Base-by-base conservation (phyloP, 2,888 invertebrate species). In the Melipona bicolor region DNA sequence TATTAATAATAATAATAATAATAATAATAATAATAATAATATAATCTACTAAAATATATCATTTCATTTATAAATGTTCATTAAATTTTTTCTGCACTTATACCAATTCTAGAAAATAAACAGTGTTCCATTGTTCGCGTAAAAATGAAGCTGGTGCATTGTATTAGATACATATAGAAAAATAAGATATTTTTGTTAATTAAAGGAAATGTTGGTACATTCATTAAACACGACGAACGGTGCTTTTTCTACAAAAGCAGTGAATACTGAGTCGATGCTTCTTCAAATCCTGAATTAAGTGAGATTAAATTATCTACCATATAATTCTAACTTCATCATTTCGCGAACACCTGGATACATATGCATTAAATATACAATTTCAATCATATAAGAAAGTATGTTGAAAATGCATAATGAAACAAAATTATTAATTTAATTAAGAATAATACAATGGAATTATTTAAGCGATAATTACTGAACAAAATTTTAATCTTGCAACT, bases 31-130 rank as follows among this genome's bases (percentile, higher is more conserved):
- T 90, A 90, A 84, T 87, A 88, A 88, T 91, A 90, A 90, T 90
- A 89, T 88, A 89, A 90, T 89, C 86, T 90, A 88, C 88, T 91
- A 90, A 92, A 91, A 90, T 91, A 91, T 90, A 91, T 91, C 87
- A 91, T 92, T 89, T 89, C 87, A 83, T 90, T 89, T 78, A 84
- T 90, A 90, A 90, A 86, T 90, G 90, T 89, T 79, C 84, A 85
- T 85, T 87, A 77, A 90, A 90, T 84, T 90, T 86, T 79, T 68
- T 82, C 75, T 85, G 87, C 87, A 80, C 84, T 89, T 89, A 89
- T 90, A 90, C 80, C 76, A 79, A 79, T 64, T 80, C 87, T 89
- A 89, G 80, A 81, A 90, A 80, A 84, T 89, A 89, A 89, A 90
- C 79, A 77, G 76, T 86, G 77, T 75, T 90, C 90, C 90, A 84